Percentiles rank a stretch among this genome's conserved stretches.
phyloP scores from a whole-genome alignment of 2,797 vertebrate species.

The Diglossa cyanea region DNA sequence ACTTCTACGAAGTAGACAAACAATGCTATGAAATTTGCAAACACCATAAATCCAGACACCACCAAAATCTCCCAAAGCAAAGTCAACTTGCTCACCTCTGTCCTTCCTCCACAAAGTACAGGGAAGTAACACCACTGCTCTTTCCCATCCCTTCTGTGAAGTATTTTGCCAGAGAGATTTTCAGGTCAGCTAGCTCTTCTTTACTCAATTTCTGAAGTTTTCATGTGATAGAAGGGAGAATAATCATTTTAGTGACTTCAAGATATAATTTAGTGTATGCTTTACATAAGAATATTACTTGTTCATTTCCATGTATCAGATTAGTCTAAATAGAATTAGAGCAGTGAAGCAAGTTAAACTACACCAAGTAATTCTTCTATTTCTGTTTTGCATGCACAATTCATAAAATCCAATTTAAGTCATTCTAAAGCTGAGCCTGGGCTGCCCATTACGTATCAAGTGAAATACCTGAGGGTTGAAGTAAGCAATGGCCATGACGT shows the following conservation, averaged over 20 bases:
- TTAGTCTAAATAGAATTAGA: not conserved
- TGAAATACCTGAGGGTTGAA: conserved; percentile 92
- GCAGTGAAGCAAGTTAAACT: not conserved
- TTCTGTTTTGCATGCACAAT: not conserved
- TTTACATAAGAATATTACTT: not conserved
- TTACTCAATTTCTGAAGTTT: conserved; percentile 85
- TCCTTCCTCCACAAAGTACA: conserved; percentile 93
- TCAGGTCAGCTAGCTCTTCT: conserved; percentile 81
- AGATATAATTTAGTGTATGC: not conserved
- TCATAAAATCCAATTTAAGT: not conserved
- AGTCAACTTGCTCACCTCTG: conserved; percentile 81
- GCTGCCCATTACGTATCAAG: not conserved
- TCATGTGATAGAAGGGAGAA: not conserved
- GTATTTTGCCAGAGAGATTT: conserved; percentile 81
- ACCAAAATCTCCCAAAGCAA: not conserved
- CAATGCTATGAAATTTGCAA: not conserved
- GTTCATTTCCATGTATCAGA: not conserved
- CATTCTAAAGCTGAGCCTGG: not conserved
- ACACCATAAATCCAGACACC: not conserved
- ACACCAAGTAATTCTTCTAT: not conserved
- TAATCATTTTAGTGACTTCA: not conserved
- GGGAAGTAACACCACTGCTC: conserved; percentile 85
- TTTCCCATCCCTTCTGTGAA: conserved; percentile 87
- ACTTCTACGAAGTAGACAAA: not conserved
- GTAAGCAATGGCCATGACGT: conserved; percentile 91